Evolutionary conservation across 2,888 invertebrate genomes (phyloP).

Genomic region (Gryllus longicercus): DNA sequence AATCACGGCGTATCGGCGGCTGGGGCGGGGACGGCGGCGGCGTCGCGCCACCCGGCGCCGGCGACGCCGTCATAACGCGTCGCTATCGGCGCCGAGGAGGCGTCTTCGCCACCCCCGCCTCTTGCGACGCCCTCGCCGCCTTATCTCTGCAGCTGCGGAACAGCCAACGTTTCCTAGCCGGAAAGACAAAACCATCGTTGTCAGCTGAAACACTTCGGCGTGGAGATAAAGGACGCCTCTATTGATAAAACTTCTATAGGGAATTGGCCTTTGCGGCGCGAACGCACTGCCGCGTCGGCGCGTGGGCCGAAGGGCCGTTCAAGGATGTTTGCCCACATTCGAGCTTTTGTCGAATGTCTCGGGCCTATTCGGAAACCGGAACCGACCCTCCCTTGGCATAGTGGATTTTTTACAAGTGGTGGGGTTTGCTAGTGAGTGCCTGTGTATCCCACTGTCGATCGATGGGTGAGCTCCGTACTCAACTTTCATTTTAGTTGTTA

Average conservation of each 20-base stretch:
- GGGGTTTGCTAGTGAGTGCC: too few species aligned
- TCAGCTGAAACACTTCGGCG: conserved; percentile 11
- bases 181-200: background rate
- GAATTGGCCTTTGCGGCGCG: background rate
- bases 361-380: too few species aligned
- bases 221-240: background rate
- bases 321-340: too few species aligned
- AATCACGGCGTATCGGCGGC: background rate
- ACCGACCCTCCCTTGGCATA: too few species aligned
- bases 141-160: conserved; percentile 17
- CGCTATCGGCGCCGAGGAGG: background rate
- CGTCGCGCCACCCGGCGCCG: background rate
- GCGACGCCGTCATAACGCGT: conserved; percentile 9
- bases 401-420: too few species aligned
- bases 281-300: too few species aligned
- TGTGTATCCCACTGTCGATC: too few species aligned
- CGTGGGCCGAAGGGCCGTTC: too few species aligned
- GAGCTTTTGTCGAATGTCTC: too few species aligned
- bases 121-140: background rate
- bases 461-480: too few species aligned
- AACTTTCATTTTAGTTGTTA: too few species aligned
- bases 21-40: background rate
- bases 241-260: background rate
- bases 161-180: background rate
- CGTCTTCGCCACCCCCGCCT: background rate